Evolutionary conservation across 2,797 vertebrate species (phyloP), one percentile per base, ranked within the genome.

Genomic region (Leuciscus waleckii): DNA sequence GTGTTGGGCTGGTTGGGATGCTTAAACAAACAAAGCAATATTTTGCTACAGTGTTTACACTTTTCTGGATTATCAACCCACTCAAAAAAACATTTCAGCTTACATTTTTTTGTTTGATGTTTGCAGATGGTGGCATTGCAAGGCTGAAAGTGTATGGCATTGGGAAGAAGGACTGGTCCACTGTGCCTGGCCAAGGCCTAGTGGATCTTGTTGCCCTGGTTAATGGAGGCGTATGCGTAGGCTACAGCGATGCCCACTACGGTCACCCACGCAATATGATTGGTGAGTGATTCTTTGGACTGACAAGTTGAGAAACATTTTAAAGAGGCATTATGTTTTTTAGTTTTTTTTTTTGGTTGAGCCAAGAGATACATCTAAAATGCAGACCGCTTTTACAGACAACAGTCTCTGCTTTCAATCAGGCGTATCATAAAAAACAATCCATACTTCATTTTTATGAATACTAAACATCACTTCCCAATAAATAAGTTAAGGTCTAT

Each of bases 181-280:
- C 90, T 0, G 81, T 89, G 7, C 73, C 93, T 21, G 32, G 88
- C 76, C 89, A 91, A 10, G 93, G 96, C 19, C 88, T 93, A 0
- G 39, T 95, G 1, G 97, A 97, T 89, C 93, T 97, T 73, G 89
- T 93, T 54, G 92, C 96, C 46, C 87, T 97, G 89, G 91, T 91
- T 85, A 96, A 94, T 87, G 97, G 97, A 5, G 96, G 97, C 1
- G 92, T 96, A 82, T 97, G 96, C 84, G 93, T 97, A 2, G 95
- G 96, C 29, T 97, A 94, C 88, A 97, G 96, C 21, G 90, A 96
- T 29, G 95, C 96, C 69, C 95, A 96, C 89, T 96, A 95, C 74
- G 97, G 97, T 23, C 97, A 97, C 90, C 97, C 97, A 1, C 95
- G 95, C 88, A 97, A 97, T 88, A 94, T 97, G 90, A 97, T 97